These are phyloP conservation scores for Macroteleia sp. DNA, from an alignment of 2,888 invertebrate genomes.

Conservation along the genomic window DNA sequence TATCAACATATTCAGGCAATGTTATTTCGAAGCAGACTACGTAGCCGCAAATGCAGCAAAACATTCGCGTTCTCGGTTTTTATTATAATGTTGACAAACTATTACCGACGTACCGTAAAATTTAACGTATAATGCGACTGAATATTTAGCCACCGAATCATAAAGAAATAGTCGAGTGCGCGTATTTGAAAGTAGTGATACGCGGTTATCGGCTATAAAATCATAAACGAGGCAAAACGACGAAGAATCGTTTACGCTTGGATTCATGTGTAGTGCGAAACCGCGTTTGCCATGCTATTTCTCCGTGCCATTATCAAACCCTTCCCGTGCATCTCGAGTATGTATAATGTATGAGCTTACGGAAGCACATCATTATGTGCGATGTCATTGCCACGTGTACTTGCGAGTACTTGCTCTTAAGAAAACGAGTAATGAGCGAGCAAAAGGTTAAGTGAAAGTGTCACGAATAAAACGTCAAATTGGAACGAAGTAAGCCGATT, in stretches of 20 bases:
- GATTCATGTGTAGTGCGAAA: slow-evolving; percentile 34
- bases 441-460: slow-evolving; percentile 56
- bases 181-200: slow-evolving; percentile 18
- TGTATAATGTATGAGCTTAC: slow-evolving; percentile 61
- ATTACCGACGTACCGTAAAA: slow-evolving; percentile 10
- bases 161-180: slow-evolving; percentile 20
- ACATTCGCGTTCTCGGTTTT: not conserved
- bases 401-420: slow-evolving; percentile 31
- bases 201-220: slow-evolving; percentile 40
- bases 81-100: slow-evolving; percentile 24
- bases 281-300: slow-evolving; percentile 38
- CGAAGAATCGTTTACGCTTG: slow-evolving; percentile 34
- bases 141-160: slow-evolving; percentile 14
- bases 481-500: slow-evolving; percentile 21
- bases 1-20: too few species aligned
- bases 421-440: slow-evolving; percentile 41
- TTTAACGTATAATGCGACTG: slow-evolving; percentile 6
- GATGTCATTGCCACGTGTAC: slow-evolving; percentile 62
- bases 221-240: slow-evolving; percentile 35
- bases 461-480: slow-evolving; percentile 8
- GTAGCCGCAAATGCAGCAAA: too few species aligned
- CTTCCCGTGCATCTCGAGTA: slow-evolving; percentile 7
- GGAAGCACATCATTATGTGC: slow-evolving; percentile 59
- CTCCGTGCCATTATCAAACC: slow-evolving; percentile 43
- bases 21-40: too few species aligned